Evolutionary conservation across 2,113 vertebrate species (phyloP), one percentile per base, ranked within the genome.

Genomic region (Phrynocephalus versicolor): DNA sequence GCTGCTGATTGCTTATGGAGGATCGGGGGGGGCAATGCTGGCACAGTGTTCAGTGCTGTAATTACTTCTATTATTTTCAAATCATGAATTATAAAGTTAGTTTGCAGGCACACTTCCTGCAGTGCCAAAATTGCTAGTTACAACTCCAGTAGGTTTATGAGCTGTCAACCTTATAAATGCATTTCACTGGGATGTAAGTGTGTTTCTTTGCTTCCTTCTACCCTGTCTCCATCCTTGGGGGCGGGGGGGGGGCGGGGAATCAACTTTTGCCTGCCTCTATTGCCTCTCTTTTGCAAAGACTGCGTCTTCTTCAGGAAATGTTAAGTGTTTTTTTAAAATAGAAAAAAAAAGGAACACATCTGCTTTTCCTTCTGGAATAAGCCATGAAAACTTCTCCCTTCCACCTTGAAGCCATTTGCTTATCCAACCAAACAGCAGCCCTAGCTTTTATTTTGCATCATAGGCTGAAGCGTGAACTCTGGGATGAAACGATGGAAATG

Each of bases 361-460:
- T 93, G 91, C 73, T 93, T 51, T 80, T 91, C 91, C 92, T 82
- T 70, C 87, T 94, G 92, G 62, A 85, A 76, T 62, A 87, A 81
- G n/a, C 16, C 18, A 45, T 58, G 73, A 84, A 75, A 73, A 74
- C 69, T 87, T 76, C 79, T 30, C 14, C 88, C 85, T 45, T 81
- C 85, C 85, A 23, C 75, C 86, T 79, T 72, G 79, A 88, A 91
- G 85, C 79, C 87, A 88, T 92, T 90, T 92, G 90, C 76, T 91
- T 92, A 92, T 62, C 80, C 90, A 93, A 88, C 87, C 87, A 89
- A 89, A 84, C 60, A 88, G 69, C 64, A 89, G 78, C 37, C 88
- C 74, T 88, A 83, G 27, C 88, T 89, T 92, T 45, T 25, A 84
- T 93, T 88, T 87, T 51, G 72, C 86, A 90, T 91, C 89, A 91